A percentile compares a stretch with the other conserved stretches of the same genome.
These are phyloP conservation scores for Varanus salvator DNA, from an alignment of 2,113 vertebrate species.

Conservation along the genomic window DNA sequence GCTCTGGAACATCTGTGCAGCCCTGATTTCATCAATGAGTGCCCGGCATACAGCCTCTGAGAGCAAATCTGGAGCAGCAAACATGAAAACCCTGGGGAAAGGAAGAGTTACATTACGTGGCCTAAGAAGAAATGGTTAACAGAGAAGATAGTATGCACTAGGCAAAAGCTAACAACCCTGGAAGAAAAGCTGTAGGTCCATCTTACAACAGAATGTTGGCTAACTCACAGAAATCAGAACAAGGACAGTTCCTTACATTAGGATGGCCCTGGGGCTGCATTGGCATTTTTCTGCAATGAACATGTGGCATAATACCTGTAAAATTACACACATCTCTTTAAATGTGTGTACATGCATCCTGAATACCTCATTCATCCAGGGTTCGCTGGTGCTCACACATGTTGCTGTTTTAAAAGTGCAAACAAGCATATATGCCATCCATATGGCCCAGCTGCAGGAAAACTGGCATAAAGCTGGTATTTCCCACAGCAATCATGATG, in stretches of 20 bases:
- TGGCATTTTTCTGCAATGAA: not conserved
- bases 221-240: rapidly evolving
- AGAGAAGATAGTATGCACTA: not conserved
- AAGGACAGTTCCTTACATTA: not conserved
- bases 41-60: slow-evolving; percentile 79
- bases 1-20: slow-evolving; percentile 62
- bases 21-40: slow-evolving; percentile 79
- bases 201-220: not conserved
- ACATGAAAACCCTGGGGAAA: slow-evolving; percentile 86
- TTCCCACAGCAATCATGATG: not conserved
- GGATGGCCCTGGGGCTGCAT: too few species aligned
- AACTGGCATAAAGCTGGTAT: not conserved
- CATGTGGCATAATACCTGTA: not conserved
- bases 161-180: not conserved
- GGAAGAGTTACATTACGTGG: slow-evolving; percentile 1
- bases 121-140: not conserved
- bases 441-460: not conserved
- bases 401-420: not conserved
- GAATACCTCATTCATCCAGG: not conserved
- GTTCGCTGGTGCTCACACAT: too few species aligned
- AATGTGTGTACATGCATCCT: not conserved
- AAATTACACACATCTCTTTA: not conserved
- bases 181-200: not conserved
- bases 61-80: slow-evolving; percentile 89
- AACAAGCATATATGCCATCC: not conserved